Base-by-base conservation (phyloP, 2,888 invertebrate genomes). In the Vesta saturnalis region DNA sequence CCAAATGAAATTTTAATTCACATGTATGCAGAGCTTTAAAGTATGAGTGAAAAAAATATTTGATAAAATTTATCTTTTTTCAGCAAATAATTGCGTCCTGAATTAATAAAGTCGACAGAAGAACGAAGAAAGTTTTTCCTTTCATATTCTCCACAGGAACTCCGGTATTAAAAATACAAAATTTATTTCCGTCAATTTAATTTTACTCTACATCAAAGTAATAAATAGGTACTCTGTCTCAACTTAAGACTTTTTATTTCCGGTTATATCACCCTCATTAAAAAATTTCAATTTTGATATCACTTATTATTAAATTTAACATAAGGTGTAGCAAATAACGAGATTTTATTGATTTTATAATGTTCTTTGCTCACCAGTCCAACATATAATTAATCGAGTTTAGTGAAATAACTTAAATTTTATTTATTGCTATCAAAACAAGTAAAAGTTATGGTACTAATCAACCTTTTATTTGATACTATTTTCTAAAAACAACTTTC, bases 271-370 rank as follows among this genome's bases (percentile, higher is more conserved):
- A 4, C 4, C 16, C 3, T 49, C 15, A 18, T 14, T 49, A 8
- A 14, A 49, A 18, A 49, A 49, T 19, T 19, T 16, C 49, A 39
- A 39, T 39, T 39, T n/a, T 10, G 39, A 10, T 3, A n/a, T n/a
- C 39, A 39, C 39, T n/a, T 39, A n/a, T 39, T 39, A 39, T 39
- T 39, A 39, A 49, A 39, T 39, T 39, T n/a, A 39, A 39, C n/a
- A 39, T 39, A 10, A 39, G 12, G 39, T 39, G 39, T n/a, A n/a
- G n/a, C 39, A 39, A 39, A n/a, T 39, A 39, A 39, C 2, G n/a
- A n/a, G 39, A 39, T 39, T 39, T 23, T 23, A 23, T 23, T 23
- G 23, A 23, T 23, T 23, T 39, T 39, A 39, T 39, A 39, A 39
- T 39, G 12, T 39, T n/a, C 30, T 10, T n/a, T n/a, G n/a, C n/a